Conservation (phyloP, 2,888 invertebrate genomes). For the Yponomeuta malinellus region DNA sequence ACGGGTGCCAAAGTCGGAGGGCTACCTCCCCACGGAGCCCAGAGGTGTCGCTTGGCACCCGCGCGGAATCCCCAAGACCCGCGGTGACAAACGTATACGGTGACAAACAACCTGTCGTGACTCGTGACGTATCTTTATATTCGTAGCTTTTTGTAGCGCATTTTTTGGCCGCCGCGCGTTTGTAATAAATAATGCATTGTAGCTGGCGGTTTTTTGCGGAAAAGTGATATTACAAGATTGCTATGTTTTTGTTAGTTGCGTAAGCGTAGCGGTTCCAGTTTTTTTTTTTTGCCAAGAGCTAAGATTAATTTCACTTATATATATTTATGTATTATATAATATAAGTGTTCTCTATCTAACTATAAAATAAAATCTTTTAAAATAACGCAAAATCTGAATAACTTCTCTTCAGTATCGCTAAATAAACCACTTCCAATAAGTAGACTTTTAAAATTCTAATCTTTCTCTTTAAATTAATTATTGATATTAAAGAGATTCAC, state of each 20-base stretch:
- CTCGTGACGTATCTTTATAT: not conserved
- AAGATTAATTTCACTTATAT: too few relatives aligned
- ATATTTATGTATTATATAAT: too few relatives aligned
- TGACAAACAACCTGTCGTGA: constrained; percentile 14
- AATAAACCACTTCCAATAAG: too few relatives aligned
- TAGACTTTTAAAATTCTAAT: too few relatives aligned
- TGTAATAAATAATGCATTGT: not conserved
- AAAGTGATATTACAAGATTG: not conserved
- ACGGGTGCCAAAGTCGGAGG: constrained; percentile 47
- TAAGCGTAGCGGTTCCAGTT: not conserved
- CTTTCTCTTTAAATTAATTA: too few relatives aligned
- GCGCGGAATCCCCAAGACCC: constrained; percentile 59
- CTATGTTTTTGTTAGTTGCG: not conserved
- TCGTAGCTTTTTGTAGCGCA: not conserved
- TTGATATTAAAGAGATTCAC: too few relatives aligned
- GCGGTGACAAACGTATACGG: constrained; percentile 19
- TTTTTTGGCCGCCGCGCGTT: not conserved
- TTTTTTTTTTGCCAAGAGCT: too few relatives aligned
- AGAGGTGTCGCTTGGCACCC: constrained; percentile 42
- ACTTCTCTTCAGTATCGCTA: too few relatives aligned
- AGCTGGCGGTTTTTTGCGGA: not conserved
- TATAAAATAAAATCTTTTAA: too few relatives aligned
- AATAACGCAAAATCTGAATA: too few relatives aligned
- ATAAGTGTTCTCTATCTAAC: too few relatives aligned
- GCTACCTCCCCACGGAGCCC: constrained; percentile 34